Evolutionary conservation across 2,797 vertebrate genomes (phyloP).

Genomic region (Varecia variegata): DNA sequence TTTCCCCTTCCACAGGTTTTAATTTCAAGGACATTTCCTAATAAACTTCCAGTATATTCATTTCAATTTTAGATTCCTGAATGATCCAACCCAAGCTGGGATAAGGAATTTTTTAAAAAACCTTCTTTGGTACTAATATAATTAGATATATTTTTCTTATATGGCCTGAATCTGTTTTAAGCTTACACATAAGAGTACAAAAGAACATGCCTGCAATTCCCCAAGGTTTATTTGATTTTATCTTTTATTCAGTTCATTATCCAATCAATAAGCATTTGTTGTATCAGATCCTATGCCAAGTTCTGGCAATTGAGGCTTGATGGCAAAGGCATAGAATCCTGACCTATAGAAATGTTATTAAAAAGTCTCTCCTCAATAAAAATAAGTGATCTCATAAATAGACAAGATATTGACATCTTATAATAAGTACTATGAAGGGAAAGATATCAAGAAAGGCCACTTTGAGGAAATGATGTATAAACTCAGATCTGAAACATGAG

Average conservation of each 20-base stretch:
- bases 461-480: neutral
- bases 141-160: neutral
- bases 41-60: neutral
- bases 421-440: neutral
- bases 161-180: neutral
- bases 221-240: conserved; percentile 13
- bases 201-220: neutral
- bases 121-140: neutral
- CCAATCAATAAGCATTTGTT: neutral
- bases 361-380: neutral
- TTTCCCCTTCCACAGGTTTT: neutral
- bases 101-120: neutral
- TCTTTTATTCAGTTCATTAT: neutral
- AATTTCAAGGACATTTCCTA: neutral
- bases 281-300: neutral
- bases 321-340: neutral
- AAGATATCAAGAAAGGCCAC: neutral
- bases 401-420: neutral
- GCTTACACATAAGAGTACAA: neutral
- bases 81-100: neutral
- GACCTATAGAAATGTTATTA: neutral
- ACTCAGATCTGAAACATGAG: neutral
- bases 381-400: neutral
- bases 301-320: neutral
- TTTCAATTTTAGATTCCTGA: neutral